phyloP scores from a whole-genome alignment of 2,888 invertebrate species.

The Tinea pellionella region DNA sequence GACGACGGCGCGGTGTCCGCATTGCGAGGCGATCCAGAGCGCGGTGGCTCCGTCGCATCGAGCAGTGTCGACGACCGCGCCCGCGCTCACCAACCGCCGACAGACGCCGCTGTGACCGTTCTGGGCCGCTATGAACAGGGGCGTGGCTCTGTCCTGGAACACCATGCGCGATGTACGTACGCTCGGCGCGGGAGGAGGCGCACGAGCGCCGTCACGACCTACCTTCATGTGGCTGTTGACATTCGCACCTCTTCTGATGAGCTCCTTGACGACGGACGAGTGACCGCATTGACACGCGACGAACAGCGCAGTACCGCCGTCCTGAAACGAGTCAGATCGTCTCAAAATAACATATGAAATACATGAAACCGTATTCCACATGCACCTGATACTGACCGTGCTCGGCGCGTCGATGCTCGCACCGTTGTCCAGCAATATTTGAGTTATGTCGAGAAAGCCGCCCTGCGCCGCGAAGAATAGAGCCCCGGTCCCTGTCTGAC shows the following conservation, averaged over 20 bases:
- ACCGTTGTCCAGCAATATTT: slow-evolving; percentile 80
- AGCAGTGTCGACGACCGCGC: slow-evolving; percentile 78
- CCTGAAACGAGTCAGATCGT: slow-evolving; percentile 61
- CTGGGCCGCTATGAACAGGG: slow-evolving; percentile 93
- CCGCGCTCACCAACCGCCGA: slow-evolving; percentile 76
- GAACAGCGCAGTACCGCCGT: slow-evolving; percentile 95
- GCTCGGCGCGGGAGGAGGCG: neutral
- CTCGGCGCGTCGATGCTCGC: slow-evolving; percentile 83
- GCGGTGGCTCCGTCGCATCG: slow-evolving; percentile 89
- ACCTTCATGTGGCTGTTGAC: slow-evolving; percentile 89
- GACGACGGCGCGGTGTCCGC: slow-evolving; percentile 89
- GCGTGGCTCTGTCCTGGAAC: slow-evolving; percentile 87
- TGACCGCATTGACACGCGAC: slow-evolving; percentile 94
- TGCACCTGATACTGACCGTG: slow-evolving; percentile 64
- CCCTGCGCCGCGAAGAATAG: slow-evolving; percentile 95
- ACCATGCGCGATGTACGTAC: neutral
- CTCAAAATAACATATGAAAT: no score
- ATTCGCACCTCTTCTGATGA: slow-evolving; percentile 84
- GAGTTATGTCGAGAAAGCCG: slow-evolving; percentile 86
- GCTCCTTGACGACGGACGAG: slow-evolving; percentile 85
- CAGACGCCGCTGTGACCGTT: slow-evolving; percentile 90
- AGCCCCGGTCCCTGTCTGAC: slow-evolving; percentile 91
- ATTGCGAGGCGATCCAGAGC: slow-evolving; percentile 95
- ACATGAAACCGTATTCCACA: no score
- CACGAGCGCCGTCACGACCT: neutral